Conservation (phyloP, 2,113 vertebrate genomes). For the Stictonetta naevosa region DNA sequence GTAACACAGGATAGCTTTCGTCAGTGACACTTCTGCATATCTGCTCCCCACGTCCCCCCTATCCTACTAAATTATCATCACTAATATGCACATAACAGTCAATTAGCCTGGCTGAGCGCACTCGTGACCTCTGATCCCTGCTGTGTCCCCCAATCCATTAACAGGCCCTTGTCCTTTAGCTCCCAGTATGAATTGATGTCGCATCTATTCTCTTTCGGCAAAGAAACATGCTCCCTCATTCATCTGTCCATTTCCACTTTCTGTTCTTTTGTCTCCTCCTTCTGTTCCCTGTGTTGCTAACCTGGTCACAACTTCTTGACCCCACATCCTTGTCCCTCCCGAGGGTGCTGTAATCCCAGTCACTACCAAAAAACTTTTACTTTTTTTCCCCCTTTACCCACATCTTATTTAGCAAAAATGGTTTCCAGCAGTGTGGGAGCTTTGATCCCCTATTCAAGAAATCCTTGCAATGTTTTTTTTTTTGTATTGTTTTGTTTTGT, state of each 20-base stretch:
- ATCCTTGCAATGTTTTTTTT: conserved; percentile 39
- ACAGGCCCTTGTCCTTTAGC: conserved; percentile 78
- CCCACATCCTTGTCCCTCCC: conserved; percentile 73
- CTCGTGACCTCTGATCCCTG: conserved; percentile 92
- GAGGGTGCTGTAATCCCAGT: conserved; percentile 46
- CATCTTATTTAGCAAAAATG: conserved; percentile 53
- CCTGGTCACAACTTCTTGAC: conserved; percentile 88
- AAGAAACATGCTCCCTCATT: conserved; percentile 90
- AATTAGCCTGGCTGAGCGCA: conserved; percentile 89
- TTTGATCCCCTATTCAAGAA: conserved; percentile 63
- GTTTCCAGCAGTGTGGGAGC: conserved; percentile 62
- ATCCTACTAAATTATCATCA: not conserved
- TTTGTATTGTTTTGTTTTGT: no score
- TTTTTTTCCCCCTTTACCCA: conserved; percentile 48
- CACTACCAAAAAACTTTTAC: conserved; percentile 48
- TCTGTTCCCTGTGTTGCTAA: conserved; percentile 84
- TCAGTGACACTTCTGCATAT: not conserved
- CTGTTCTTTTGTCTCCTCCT: conserved; percentile 85
- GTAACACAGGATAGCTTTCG: not conserved
- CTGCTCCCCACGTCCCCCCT: not conserved
- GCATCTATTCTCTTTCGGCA: conserved; percentile 86
- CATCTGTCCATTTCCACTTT: conserved; percentile 86
- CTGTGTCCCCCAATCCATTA: conserved; percentile 91
- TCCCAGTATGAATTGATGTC: conserved; percentile 93
- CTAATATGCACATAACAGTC: conserved; percentile 84